Evolutionary conservation across 2,113 vertebrate genomes (phyloP).

Genomic region (Aleadryas rufinucha): DNA sequence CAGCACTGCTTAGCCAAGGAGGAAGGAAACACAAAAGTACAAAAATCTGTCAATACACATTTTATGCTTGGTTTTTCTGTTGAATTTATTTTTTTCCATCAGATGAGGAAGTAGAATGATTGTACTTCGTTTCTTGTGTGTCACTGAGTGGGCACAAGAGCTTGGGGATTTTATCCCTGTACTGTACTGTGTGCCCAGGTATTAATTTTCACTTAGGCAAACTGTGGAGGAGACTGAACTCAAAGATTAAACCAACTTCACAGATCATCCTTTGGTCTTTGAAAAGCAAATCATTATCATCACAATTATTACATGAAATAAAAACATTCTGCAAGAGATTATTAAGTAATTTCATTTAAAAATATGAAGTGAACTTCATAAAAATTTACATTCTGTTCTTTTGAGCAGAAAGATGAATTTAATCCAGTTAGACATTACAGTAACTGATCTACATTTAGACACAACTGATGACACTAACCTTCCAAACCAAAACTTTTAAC

Average conservation of each 20-base stretch:
- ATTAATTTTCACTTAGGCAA: not conserved
- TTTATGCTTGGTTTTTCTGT: conserved; percentile 1
- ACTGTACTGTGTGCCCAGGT: not conserved
- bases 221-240: not conserved
- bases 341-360: not conserved
- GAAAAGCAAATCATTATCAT: not conserved
- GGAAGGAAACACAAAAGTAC: not conserved
- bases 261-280: not conserved
- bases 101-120: not conserved
- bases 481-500: not conserved
- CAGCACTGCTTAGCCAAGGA: not conserved
- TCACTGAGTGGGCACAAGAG: not conserved
- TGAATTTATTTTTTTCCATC: not conserved
- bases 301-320: not conserved
- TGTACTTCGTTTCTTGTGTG: not conserved
- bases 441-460: not conserved
- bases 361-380: not conserved
- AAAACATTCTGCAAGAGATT: not conserved
- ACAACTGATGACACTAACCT: not conserved
- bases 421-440: not conserved
- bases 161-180: not conserved
- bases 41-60: not conserved
- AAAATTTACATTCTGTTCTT: not conserved
- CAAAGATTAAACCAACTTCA: not conserved
- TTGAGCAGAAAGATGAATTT: not conserved